Evolutionary conservation across 2,888 invertebrate species (phyloP).

Genomic region (Choristoneura rosaceana): DNA sequence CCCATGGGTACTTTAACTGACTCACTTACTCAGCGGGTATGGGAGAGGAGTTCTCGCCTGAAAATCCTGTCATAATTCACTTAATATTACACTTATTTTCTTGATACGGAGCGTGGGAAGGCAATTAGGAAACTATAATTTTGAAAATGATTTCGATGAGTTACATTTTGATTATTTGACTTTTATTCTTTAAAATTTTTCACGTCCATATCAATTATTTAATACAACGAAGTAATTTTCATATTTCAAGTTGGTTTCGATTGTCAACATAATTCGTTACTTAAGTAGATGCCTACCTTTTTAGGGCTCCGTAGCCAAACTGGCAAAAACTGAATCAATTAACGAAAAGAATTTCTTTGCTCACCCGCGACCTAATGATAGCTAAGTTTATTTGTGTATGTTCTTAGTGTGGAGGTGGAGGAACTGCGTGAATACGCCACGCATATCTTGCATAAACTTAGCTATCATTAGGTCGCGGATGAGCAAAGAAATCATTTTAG

Average conservation of each 20-base stretch:
- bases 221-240: neutral
- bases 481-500: no score
- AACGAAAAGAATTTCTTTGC: no score
- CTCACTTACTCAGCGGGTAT: neutral
- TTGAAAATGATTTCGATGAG: neutral
- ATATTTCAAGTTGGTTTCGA: slow-evolving; percentile 2
- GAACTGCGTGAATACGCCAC: no score
- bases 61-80: neutral
- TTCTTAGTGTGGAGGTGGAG: no score
- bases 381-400: no score
- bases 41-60: neutral
- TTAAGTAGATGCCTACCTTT: neutral
- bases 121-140: neutral
- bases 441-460: no score
- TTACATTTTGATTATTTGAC: neutral
- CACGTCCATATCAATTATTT: neutral
- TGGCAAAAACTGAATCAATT: no score
- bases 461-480: no score
- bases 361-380: no score
- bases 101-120: neutral
- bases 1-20: no score
- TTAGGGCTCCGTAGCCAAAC: no score
- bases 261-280: neutral
- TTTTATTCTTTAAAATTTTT: neutral
- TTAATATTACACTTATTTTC: neutral